Evolutionary conservation across 2,113 vertebrate genomes (phyloP).

Genomic region (Rallus limicola): DNA sequence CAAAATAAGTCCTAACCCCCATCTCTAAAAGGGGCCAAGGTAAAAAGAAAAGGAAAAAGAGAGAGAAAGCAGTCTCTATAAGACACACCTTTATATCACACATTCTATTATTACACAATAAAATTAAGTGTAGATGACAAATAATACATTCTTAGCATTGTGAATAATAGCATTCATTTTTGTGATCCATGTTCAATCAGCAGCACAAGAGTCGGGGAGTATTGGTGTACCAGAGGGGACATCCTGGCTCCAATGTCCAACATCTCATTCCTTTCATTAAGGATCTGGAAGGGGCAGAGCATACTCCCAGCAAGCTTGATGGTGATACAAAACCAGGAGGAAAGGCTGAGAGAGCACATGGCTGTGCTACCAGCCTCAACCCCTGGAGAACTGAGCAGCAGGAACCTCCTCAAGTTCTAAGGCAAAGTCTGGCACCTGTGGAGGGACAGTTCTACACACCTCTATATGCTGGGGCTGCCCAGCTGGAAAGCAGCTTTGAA

Average conservation of each 20-base stretch:
- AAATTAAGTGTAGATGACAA: neutral
- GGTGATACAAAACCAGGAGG: neutral
- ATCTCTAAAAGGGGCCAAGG: neutral
- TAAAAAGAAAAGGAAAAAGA: neutral
- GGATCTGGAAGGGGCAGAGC: neutral
- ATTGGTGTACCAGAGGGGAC: accelerated
- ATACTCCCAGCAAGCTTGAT: neutral
- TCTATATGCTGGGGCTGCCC: neutral
- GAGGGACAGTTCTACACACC: neutral
- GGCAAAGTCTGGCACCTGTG: neutral
- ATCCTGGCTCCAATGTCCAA: neutral
- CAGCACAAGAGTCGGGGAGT: neutral
- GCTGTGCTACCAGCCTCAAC: neutral
- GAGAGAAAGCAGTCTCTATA: neutral
- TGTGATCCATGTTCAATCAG: neutral
- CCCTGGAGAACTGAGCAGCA: neutral
- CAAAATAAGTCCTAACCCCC: neutral
- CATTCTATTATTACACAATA: neutral
- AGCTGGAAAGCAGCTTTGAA: neutral
- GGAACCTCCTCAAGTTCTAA: neutral
- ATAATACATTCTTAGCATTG: neutral
- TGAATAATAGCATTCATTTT: neutral
- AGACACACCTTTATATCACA: neutral
- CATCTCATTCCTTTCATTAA: neutral
- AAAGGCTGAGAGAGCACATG: accelerated